Percentiles rank a stretch among this genome's conserved stretches.
Conservation (phyloP, 2,888 invertebrate genomes). For the Eupeodes latifasciatus region DNA sequence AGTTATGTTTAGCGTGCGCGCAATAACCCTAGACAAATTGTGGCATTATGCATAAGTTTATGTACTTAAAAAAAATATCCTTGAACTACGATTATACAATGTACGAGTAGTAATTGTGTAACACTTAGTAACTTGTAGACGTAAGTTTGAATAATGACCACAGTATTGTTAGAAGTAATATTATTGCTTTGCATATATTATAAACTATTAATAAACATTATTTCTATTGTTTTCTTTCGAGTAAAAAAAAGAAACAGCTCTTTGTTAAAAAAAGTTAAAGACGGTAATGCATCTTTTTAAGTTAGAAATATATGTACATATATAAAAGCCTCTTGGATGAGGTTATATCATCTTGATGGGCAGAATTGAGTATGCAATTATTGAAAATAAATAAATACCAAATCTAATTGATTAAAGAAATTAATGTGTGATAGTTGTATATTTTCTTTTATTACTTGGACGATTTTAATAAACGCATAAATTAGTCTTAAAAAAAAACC, state of each 20-base stretch:
- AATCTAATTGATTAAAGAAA: too few relatives aligned
- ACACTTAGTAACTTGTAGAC: constrained; percentile 3
- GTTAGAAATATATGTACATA: too few relatives aligned
- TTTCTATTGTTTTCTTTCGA: not conserved
- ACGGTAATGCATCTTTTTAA: too few relatives aligned
- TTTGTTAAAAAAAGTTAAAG: not conserved
- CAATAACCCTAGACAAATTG: constrained; percentile 59
- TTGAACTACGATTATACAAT: constrained; percentile 50
- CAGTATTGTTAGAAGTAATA: not conserved
- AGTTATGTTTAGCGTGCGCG: constrained; percentile 11
- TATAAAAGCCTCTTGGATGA: too few relatives aligned
- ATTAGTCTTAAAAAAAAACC: too few relatives aligned
- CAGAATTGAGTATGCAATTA: too few relatives aligned
- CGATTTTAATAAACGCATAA: too few relatives aligned
- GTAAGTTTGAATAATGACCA: constrained; percentile 4
- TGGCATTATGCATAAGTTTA: constrained; percentile 39
- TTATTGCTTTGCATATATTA: not conserved
- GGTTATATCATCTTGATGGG: too few relatives aligned
- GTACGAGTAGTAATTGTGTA: constrained; percentile 44
- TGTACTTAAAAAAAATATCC: constrained; percentile 23
- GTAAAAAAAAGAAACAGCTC: not conserved
- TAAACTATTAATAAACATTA: not conserved
- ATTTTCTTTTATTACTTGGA: too few relatives aligned
- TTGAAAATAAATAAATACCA: too few relatives aligned
- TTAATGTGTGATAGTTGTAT: too few relatives aligned